These are phyloP conservation scores for Caenorhabditis sinica DNA, from an alignment of 2,888 invertebrate genomes.

Conservation along the genomic window DNA sequence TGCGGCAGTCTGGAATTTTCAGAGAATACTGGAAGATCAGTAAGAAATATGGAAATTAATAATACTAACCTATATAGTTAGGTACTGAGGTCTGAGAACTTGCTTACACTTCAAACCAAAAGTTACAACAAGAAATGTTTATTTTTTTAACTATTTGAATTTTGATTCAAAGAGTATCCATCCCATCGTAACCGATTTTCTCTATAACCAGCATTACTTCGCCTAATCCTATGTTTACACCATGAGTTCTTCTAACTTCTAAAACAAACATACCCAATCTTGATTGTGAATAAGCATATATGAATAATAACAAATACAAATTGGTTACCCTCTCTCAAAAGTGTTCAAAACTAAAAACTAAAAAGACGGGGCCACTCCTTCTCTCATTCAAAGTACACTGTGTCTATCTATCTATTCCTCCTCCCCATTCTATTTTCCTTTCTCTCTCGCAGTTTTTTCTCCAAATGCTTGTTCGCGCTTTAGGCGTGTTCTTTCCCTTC, in stretches of 20 bases:
- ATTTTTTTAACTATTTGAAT: too few species aligned
- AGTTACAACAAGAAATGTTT: conserved; percentile 5
- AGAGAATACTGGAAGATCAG: background rate
- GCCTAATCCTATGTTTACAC: background rate
- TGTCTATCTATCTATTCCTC: conserved; percentile 27
- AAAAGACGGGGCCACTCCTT: conserved; percentile 14
- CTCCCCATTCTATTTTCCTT: conserved; percentile 17
- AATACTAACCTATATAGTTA: too few species aligned
- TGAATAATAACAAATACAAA: conserved; percentile 22
- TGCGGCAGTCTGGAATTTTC: conserved; percentile 72
- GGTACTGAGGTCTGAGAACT: too few species aligned
- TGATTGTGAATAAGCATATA: conserved; percentile 63
- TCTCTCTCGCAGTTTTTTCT: conserved; percentile 10
- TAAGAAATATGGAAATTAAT: too few species aligned
- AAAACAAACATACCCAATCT: conserved; percentile 60
- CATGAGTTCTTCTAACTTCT: background rate
- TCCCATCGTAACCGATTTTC: too few species aligned
- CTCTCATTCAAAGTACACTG: conserved; percentile 55
- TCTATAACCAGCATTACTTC: background rate
- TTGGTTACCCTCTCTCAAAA: conserved; percentile 12
- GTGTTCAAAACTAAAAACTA: conserved; percentile 45
- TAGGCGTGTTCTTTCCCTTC: conserved; percentile 32
- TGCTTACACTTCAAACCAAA: too few species aligned
- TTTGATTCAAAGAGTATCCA: too few species aligned
- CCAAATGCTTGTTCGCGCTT: conserved; percentile 55